Conservation (phyloP, 2,888 invertebrate genomes). For the Hyalella azteca region DNA sequence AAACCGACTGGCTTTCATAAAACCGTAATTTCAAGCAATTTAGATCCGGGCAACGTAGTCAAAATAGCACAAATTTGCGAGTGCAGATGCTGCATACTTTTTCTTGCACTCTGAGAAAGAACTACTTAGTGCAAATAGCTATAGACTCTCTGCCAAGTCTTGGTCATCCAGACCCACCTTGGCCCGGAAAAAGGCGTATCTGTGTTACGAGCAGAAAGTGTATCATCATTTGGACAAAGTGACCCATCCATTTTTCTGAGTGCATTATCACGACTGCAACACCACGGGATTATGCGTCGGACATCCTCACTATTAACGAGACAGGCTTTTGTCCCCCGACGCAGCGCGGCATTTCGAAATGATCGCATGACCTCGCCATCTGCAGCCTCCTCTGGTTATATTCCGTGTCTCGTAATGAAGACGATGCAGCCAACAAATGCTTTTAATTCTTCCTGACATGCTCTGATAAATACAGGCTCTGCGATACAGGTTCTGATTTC, state of each 20-base stretch:
- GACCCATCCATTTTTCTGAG: not conserved
- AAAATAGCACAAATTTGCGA: too few species aligned
- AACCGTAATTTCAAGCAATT: too few species aligned
- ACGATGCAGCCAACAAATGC: not conserved
- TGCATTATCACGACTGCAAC: slow-evolving; percentile 24
- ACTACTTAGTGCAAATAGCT: not conserved
- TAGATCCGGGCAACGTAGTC: too few species aligned
- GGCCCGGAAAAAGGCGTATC: too few species aligned
- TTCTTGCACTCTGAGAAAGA: not conserved
- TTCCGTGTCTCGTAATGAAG: not conserved
- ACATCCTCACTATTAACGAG: not conserved
- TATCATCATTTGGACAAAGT: too few species aligned
- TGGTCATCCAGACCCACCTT: not conserved
- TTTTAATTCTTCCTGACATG: not conserved
- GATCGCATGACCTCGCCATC: not conserved
- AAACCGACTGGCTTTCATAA: too few species aligned
- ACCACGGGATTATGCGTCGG: not conserved
- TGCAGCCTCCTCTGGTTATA: too few species aligned
- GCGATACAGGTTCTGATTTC: not conserved
- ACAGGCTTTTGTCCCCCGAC: not conserved
- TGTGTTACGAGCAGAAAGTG: too few species aligned
- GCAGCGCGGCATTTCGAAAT: not conserved
- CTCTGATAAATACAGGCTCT: not conserved
- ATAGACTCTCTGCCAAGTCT: not conserved
- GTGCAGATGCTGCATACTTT: not conserved